Base-by-base conservation (phyloP, 2,797 vertebrate species). In the Mus caroli region DNA sequence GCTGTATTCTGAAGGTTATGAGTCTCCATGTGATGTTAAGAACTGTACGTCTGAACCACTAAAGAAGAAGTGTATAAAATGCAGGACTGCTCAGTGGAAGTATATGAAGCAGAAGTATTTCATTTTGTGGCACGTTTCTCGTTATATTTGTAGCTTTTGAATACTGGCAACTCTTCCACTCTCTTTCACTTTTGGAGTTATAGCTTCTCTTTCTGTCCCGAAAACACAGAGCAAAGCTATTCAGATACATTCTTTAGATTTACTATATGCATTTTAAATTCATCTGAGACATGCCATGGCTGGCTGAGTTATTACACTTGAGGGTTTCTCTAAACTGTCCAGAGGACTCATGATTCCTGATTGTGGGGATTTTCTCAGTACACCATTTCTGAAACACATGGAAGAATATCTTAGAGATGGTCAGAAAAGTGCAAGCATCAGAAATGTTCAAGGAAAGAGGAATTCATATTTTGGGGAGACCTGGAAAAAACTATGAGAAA, bases 31-130 rank as follows among this genome's bases (percentile, higher is more conserved):
- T 73, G 78, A 96, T 67, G 95, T 98, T 94, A 96, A 96, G 91
- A 80, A 88, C 89, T 98, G 52, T 96, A 96, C 6, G 31, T 71
- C 67, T 90, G 22, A 28, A 5, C 79, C 97, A 79, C 97, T 96
- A 75, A 94, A 97, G 96, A 90, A 71, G 52, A 92, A 96, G 71
- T 34, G 0, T 85, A 60, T 97, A 96, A 98, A 97, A 95, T 91
- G 46, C 40, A 88, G 22, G 58, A 31, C 43, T 76, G 31, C 86
- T 90, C 2, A 67, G 43, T 79, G 88, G 94, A 96, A 95, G 82
- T 94, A 94, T 88, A 94, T 64, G 77, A 97, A 84, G 73, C 73
- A 83, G 28, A 97, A 80, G 20, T 64, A 96, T 98, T 98, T 98
- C 69, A 97, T 79, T 96, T n/a, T 85, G 80, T 88, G 10, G 37